Evolutionary conservation across 2,888 invertebrate species (phyloP), one percentile per base, ranked within the genome.

Genomic region (Polia nebulosa): DNA sequence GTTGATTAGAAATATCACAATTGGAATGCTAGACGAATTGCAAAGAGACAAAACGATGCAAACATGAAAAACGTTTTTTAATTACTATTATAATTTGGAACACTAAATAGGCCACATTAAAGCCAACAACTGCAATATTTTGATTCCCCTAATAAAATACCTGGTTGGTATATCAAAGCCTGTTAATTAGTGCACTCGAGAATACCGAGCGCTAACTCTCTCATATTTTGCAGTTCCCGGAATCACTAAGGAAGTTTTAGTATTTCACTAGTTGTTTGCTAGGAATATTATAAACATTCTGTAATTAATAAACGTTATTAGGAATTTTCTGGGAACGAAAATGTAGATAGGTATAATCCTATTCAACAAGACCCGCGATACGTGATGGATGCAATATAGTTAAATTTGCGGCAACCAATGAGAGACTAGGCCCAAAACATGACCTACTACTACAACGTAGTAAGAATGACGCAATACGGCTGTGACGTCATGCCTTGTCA

Each of bases 391-490:
- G 3, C 15, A 13, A 13, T 32, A 17, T 3, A 32, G 3, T 32
- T 44, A 25, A 17, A 5, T 22, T 45, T n/a, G 3, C 1, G 39
- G 9, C 17, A 44, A 20, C 34, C 27, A 27, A 64, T 39, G 32
- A 39, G 6, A n/a, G 32, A 17, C 29, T 11, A 2, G 36, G 17
- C 2, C n/a, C 34, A 36, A 47, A 45, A 53, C 44, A 36, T 34
- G 20, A 44, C 17, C 70, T 59, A 69, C 58, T 29, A 69, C 71
- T 17, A 20, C 4, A 8, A 36, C 51, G 65, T 72, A 58, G 55
- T 56, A 75, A 27, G 20, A 41, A 39, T 76, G 68, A 74, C 68
- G 62, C 59, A 68, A 59, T 62, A 67, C 58, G 61, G 22, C 27
- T 0, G 25, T 58, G 61, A 78, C 58, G 61, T 61, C 47, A 61